phyloP scores from a whole-genome alignment of 2,888 invertebrate species.

The Mythimna impura region DNA sequence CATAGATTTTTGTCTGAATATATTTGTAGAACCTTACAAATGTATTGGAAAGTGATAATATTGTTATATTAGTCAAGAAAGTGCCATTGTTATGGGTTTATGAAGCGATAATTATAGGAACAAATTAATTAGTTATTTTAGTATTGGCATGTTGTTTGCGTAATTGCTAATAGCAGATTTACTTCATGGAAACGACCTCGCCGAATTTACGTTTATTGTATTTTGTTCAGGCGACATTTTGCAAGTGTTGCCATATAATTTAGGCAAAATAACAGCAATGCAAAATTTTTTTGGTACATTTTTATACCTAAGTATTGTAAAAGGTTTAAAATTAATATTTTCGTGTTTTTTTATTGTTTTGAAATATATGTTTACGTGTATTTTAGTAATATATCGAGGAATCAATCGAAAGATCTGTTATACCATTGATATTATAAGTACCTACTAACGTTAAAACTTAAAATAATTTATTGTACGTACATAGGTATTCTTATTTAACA shows the following conservation, averaged over 20 bases:
- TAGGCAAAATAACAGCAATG: conserved; percentile 25
- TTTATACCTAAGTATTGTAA: conserved; percentile 25
- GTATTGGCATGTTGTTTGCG: conserved; percentile 38
- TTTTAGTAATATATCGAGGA: conserved; percentile 58
- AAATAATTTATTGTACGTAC: conserved; percentile 79
- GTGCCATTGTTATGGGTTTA: conserved; percentile 77
- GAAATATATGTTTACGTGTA: conserved; percentile 53
- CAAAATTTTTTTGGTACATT: conserved; percentile 37
- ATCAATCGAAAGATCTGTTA: conserved; percentile 77
- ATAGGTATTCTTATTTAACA: conserved; percentile 65
- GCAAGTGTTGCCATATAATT: conserved; percentile 31
- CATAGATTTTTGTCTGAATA: conserved; percentile 39
- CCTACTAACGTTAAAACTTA: conserved; percentile 71
- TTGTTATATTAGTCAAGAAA: conserved; percentile 74
- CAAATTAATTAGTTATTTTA: conserved; percentile 58
- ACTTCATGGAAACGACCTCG: conserved; percentile 42
- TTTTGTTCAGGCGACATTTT: conserved; percentile 40
- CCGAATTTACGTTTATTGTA: conserved; percentile 27
- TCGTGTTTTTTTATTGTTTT: conserved; percentile 56
- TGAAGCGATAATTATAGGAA: conserved; percentile 59
- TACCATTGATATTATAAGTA: conserved; percentile 85
- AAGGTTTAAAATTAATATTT: conserved; percentile 32
- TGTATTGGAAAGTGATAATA: conserved; percentile 74
- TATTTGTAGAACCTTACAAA: conserved; percentile 63
- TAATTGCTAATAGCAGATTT: conserved; percentile 17